Evolutionary conservation across 1,140 invertebrate genomes (phyloP).

Genomic region (Caerostris darwini): DNA sequence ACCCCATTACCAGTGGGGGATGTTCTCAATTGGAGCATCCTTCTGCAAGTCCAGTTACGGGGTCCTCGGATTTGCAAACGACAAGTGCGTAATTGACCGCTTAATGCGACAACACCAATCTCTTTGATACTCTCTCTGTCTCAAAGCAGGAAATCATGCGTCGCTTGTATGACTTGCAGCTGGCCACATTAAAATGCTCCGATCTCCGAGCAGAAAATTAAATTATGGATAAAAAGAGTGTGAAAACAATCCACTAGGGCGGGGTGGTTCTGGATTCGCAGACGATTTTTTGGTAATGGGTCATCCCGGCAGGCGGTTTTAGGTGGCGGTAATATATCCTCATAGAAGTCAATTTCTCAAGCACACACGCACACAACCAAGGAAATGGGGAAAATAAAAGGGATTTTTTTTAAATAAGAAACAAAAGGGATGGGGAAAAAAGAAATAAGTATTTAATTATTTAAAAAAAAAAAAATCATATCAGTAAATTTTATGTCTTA

Average conservation of each 20-base stretch:
- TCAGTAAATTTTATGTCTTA: too few relatives aligned
- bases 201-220: not conserved
- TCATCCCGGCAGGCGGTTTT: too few relatives aligned
- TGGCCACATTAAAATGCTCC: not conserved
- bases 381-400: too few relatives aligned
- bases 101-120: constrained; percentile 19
- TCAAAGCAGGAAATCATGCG: constrained; percentile 13
- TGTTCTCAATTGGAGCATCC: constrained; percentile 73
- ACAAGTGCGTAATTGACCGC: constrained; percentile 25
- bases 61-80: constrained; percentile 16
- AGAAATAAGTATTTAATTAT: too few relatives aligned
- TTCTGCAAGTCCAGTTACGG: constrained; percentile 7
- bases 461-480: too few relatives aligned
- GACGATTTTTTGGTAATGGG: not conserved
- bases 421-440: too few relatives aligned
- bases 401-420: too few relatives aligned
- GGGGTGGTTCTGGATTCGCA: not conserved
- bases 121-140: not conserved
- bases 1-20: constrained; percentile 70
- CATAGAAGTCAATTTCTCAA: too few relatives aligned
- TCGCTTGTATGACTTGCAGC: constrained; percentile 3
- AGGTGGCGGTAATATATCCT: too few relatives aligned
- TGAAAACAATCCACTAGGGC: not conserved
- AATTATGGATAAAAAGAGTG: constrained; percentile 24
- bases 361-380: too few relatives aligned